phyloP scores from a whole-genome alignment of 1,140 invertebrate species.

The Neodiprion fabricii region DNA sequence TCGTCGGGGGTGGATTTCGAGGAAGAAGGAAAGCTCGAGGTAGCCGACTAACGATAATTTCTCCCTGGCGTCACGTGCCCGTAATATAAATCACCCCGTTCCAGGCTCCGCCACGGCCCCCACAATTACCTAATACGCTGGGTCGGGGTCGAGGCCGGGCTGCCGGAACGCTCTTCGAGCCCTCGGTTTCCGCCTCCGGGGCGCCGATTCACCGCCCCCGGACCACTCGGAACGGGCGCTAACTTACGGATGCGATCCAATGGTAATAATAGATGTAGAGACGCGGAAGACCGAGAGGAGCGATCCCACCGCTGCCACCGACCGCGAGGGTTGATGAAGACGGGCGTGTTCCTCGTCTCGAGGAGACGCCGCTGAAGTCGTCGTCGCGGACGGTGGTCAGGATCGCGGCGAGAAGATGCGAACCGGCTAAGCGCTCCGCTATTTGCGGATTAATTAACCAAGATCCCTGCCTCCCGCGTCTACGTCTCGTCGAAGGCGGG shows the following conservation, averaged over 20 bases:
- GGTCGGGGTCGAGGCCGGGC: constrained; percentile 27
- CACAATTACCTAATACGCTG: constrained; percentile 54
- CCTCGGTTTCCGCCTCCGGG: constrained; percentile 10
- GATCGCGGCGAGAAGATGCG: neutral
- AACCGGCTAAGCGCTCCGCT: neutral
- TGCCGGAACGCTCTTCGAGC: neutral
- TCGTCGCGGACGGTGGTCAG: neutral
- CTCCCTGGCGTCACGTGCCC: constrained; percentile 50
- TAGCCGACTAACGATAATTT: constrained; percentile 53
- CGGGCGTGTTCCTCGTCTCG: too few species aligned
- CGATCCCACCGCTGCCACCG: neutral
- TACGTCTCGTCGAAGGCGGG: neutral
- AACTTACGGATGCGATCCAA: constrained; percentile 26
- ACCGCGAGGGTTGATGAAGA: neutral
- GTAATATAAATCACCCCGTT: constrained; percentile 55
- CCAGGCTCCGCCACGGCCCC: constrained; percentile 31
- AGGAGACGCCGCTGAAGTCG: neutral
- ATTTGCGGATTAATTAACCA: constrained; percentile 17
- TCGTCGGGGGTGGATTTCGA: neutral
- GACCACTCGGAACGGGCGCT: constrained; percentile 5
- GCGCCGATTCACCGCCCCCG: neutral
- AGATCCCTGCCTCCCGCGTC: neutral
- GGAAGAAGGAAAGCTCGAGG: neutral
- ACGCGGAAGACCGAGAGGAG: neutral
- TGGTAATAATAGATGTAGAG: constrained; percentile 42